Conservation (phyloP, 2,888 invertebrate genomes). For the Drosophila phalerata region DNA sequence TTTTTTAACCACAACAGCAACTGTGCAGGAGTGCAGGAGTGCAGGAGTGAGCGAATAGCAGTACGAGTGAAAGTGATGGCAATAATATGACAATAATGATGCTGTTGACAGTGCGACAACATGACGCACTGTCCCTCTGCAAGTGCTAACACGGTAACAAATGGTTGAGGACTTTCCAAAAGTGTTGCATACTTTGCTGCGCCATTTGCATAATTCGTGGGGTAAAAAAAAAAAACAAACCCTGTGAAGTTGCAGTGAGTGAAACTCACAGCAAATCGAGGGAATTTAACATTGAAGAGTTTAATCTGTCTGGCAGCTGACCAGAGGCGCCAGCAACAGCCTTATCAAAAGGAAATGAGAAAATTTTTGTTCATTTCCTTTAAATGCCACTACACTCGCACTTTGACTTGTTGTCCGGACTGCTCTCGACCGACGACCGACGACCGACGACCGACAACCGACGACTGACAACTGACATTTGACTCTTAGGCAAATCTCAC, state of each 20-base stretch:
- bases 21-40: neutral
- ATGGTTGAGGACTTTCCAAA: conserved; percentile 18
- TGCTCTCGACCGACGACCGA: neutral
- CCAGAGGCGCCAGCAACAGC: conserved; percentile 31
- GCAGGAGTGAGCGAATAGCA: neutral
- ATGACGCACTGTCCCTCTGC: conserved; percentile 20
- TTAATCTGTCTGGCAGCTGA: conserved; percentile 14
- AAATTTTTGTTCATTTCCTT: conserved; percentile 76
- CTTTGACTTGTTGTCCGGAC: conserved; percentile 26
- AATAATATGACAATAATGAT: conserved; percentile 76
- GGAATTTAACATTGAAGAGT: conserved; percentile 26
- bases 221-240: no score
- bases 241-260: conserved; percentile 1
- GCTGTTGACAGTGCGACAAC: conserved; percentile 62
- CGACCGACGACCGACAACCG: conserved; percentile 2
- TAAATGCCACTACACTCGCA: conserved; percentile 62
- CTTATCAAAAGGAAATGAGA: conserved; percentile 73
- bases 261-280: conserved; percentile 3
- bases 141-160: conserved; percentile 16
- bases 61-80: conserved; percentile 25
- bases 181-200: conserved; percentile 50
- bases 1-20: conserved; percentile 51
- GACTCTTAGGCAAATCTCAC: conserved; percentile 33
- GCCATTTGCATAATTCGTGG: conserved; percentile 49
- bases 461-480: conserved; percentile 3